Conservation (phyloP, 1,140 invertebrate genomes). For the Hydropsyche tenuis region DNA sequence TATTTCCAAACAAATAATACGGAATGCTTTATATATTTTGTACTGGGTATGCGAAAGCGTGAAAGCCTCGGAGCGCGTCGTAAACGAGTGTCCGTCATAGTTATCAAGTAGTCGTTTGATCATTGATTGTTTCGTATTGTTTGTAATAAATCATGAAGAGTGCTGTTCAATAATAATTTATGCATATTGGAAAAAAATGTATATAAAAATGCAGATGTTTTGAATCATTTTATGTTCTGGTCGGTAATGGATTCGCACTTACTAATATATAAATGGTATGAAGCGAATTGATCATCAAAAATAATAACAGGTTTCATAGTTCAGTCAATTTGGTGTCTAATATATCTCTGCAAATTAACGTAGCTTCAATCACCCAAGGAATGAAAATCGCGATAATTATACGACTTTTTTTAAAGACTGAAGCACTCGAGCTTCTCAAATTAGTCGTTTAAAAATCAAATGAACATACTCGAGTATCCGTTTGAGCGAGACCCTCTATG, state of each 20-base stretch:
- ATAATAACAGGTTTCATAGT: constrained; percentile 13
- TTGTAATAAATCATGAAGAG: no score
- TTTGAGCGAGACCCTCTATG: neutral
- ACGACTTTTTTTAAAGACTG: neutral
- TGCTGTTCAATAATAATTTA: no score
- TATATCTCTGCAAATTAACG: constrained; percentile 8
- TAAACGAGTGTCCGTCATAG: no score
- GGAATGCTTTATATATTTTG: neutral
- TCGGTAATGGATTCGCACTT: no score
- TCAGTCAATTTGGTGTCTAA: constrained; percentile 21
- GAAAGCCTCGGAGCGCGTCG: no score
- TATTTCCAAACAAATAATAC: constrained; percentile 21
- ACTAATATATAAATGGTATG: neutral
- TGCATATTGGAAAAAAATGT: no score
- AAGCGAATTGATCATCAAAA: constrained; percentile 16
- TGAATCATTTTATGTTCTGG: no score
- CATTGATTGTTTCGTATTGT: no score
- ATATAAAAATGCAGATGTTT: no score
- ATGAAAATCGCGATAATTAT: neutral
- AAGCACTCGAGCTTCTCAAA: neutral
- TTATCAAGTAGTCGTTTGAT: no score
- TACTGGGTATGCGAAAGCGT: no score
- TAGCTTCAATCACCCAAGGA: neutral
- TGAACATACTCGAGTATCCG: neutral
- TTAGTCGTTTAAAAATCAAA: neutral